Evolutionary conservation across 2,888 invertebrate species (phyloP).

Genomic region (Schrankia costaestrigalis): DNA sequence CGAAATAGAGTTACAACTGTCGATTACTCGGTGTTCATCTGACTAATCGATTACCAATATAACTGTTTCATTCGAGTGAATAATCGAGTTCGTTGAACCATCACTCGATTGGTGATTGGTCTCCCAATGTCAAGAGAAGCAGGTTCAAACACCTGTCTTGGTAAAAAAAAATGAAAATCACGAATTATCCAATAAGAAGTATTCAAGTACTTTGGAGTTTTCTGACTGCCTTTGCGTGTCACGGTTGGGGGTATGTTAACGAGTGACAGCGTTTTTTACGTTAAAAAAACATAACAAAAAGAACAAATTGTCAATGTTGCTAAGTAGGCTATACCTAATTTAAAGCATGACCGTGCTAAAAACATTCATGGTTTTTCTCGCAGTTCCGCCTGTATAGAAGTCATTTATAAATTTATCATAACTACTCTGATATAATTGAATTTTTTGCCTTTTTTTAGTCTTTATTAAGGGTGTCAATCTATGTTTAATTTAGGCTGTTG

Average conservation of each 20-base stretch:
- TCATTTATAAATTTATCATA: not conserved
- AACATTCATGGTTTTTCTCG: too few relatives aligned
- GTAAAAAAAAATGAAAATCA: conserved; percentile 67
- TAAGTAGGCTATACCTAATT: too few relatives aligned
- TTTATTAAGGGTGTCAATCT: too few relatives aligned
- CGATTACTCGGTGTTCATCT: conserved; percentile 31
- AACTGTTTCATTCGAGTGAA: conserved; percentile 44
- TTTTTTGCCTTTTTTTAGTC: too few relatives aligned
- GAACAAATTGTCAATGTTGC: too few relatives aligned
- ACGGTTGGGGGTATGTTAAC: conserved; percentile 11
- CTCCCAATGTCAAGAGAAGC: conserved; percentile 69
- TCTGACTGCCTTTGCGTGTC: conserved; percentile 43
- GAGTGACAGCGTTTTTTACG: conserved; percentile 31
- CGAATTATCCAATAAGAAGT: conserved; percentile 76
- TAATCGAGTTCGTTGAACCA: conserved; percentile 53
- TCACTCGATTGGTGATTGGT: conserved; percentile 38
- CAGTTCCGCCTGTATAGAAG: not conserved
- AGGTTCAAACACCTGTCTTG: conserved; percentile 71
- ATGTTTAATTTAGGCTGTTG: too few relatives aligned
- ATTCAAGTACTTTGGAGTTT: conserved; percentile 37
- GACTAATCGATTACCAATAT: conserved; percentile 46
- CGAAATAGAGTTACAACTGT: conserved; percentile 27
- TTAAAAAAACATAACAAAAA: too few relatives aligned
- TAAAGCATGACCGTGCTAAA: too few relatives aligned
- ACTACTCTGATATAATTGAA: not conserved